Conservation (phyloP, 2,888 invertebrate genomes). For the Leptinotarsa peninsularis region DNA sequence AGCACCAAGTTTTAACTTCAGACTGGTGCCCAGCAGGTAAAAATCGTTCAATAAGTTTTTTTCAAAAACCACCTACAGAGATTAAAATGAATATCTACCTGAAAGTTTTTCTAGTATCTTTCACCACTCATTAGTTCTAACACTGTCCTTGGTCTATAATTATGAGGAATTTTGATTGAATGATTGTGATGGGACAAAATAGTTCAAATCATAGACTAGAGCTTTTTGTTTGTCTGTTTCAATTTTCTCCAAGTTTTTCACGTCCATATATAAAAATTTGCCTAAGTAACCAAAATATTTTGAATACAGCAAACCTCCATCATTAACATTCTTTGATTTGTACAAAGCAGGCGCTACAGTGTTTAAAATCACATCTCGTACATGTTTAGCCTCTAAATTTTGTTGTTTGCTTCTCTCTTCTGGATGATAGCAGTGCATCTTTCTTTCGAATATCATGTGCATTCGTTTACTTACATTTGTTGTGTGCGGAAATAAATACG, state of each 20-base stretch:
- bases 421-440: constrained; percentile 41
- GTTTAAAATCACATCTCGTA: constrained; percentile 52
- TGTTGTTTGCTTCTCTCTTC: constrained; percentile 51
- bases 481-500: constrained; percentile 52
- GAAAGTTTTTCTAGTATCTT: no score
- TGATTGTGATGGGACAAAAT: constrained; percentile 4
- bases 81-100: no score
- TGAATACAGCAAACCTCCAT: constrained; percentile 52
- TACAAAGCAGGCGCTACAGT: constrained; percentile 52
- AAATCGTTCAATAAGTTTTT: no score
- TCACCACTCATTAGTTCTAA: no score
- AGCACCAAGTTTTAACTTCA: no score
- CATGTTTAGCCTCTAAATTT: constrained; percentile 53
- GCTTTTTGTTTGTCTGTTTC: constrained; percentile 44
- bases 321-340: constrained; percentile 48
- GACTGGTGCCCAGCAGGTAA: no score
- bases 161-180: background rate
- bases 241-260: constrained; percentile 55
- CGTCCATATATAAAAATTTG: constrained; percentile 52
- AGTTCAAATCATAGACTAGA: constrained; percentile 15
- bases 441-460: constrained; percentile 50
- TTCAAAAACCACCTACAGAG: no score
- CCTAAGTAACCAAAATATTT: constrained; percentile 58
- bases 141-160: no score
- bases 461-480: constrained; percentile 50